Percentiles rank a stretch among this genome's conserved stretches.
Evolutionary conservation across 2,888 invertebrate species (phyloP).

Genomic region (Pecten maximus): DNA sequence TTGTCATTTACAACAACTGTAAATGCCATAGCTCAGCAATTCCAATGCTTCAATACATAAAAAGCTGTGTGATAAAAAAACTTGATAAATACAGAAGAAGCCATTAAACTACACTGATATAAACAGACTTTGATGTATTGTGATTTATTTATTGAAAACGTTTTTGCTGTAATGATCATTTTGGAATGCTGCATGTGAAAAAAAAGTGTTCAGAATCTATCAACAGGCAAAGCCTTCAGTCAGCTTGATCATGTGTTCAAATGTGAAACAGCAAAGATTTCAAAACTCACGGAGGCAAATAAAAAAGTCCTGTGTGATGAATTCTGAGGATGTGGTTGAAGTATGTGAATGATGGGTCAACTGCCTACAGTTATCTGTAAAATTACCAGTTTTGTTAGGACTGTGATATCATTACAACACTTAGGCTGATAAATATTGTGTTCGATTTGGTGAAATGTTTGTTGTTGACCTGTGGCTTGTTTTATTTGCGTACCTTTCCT

Average conservation of each 20-base stretch:
- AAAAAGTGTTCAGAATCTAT: not conserved
- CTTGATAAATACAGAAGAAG: too few species aligned
- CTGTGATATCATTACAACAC: not conserved
- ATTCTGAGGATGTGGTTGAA: not conserved
- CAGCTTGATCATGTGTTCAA: not conserved
- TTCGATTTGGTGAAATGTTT: not conserved
- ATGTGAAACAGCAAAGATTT: not conserved
- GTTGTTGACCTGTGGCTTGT: not conserved
- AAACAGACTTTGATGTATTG: not conserved
- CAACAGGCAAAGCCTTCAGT: not conserved
- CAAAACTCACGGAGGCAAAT: not conserved
- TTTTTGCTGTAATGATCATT: not conserved
- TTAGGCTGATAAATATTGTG: not conserved
- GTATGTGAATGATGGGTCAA: not conserved
- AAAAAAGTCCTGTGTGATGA: not conserved
- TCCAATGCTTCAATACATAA: too few species aligned
- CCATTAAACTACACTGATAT: too few species aligned
- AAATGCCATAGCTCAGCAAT: too few species aligned
- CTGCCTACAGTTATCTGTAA: not conserved
- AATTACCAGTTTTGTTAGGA: not conserved
- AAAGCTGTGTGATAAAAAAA: too few species aligned
- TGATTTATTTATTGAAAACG: not conserved
- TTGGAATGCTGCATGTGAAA: slow-evolving; percentile 28
- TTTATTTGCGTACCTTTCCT: not conserved
- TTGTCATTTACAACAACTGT: too few species aligned